Evolutionary conservation across 1,140 invertebrate genomes (phyloP).

Genomic region (Pollicipes pollicipes): DNA sequence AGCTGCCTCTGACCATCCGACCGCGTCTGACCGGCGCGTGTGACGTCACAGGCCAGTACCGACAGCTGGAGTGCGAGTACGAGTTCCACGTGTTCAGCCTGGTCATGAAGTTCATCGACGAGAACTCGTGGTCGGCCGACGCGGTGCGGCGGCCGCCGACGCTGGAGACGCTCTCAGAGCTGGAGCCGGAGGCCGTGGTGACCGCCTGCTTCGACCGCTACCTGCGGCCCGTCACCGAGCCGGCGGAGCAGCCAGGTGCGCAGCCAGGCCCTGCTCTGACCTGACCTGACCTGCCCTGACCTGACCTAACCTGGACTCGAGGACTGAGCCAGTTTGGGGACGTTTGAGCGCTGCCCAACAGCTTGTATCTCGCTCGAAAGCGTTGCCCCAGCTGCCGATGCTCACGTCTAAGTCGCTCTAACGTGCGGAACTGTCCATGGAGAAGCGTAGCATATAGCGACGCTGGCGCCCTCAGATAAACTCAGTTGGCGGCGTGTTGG

Average conservation of each 20-base stretch:
- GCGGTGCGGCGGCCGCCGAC: background rate
- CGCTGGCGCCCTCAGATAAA: no score
- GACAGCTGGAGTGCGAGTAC: background rate
- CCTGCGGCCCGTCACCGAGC: background rate
- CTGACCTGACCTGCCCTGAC: background rate
- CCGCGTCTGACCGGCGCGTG: no score
- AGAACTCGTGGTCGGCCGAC: background rate
- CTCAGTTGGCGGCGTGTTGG: no score
- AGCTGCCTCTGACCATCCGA: no score
- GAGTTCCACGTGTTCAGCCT: background rate
- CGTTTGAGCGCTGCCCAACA: no score
- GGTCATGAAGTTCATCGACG: background rate
- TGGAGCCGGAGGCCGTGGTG: background rate
- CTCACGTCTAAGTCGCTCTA: no score
- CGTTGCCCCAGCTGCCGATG: no score
- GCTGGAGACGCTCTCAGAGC: background rate
- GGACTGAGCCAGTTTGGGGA: no score
- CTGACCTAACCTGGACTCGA: background rate
- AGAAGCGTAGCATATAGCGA: no score
- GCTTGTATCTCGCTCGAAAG: no score
- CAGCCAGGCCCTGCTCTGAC: no score
- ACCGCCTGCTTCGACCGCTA: background rate
- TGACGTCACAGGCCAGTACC: background rate
- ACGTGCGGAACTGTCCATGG: no score
- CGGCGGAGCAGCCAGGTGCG: background rate